Evolutionary conservation across 2,797 vertebrate species (phyloP), one percentile per base, ranked within the genome.

Genomic region (Natrix natrix): DNA sequence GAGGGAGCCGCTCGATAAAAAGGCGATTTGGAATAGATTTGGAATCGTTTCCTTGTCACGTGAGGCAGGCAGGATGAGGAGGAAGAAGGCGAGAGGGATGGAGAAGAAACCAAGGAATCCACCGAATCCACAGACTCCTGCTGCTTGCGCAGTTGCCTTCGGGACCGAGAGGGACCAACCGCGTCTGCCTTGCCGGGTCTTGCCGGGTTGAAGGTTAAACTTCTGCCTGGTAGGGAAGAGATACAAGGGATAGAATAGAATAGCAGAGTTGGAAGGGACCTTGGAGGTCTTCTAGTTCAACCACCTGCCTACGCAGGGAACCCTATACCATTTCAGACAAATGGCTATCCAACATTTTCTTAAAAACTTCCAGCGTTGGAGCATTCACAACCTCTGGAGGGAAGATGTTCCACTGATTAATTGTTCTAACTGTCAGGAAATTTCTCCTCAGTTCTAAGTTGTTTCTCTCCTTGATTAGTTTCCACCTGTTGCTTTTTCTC

Each of bases 11-110:
- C 98, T 94, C 98, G 98, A 95, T 99, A 99, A 95, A 99, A 99
- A 43, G 98, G 98, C 0, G 99, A 98, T 96, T 99, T 99, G 93
- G 98, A 98, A 95, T 98, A 99, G 97, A 98, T 98, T 78, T 98
- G 98, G 96, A 98, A 99, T 95, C 98, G 98, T 28, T 98, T 98
- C 94, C 98, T 96, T 17, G 98, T 96, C 22, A 98, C 97, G 4
- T 98, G 98, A 91, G 98, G 98, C 93, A 98, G 95, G 97, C 98
- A 98, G 78, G 98, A 98, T 2, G 97, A 97, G 93, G 98, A 98
- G 0, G 88, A 69, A 1, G 98, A 98, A 13, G 98, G 94, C 1
- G 98, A 98, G 87, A 97, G 87, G 74, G 98, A 98, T 0, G 98
- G 98, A 20, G 98, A 94, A 4, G 98, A 98, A 78, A 97, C 97